These are phyloP conservation scores for Camptogramma bilineatum DNA, from an alignment of 2,888 invertebrate genomes.

Conservation along the genomic window DNA sequence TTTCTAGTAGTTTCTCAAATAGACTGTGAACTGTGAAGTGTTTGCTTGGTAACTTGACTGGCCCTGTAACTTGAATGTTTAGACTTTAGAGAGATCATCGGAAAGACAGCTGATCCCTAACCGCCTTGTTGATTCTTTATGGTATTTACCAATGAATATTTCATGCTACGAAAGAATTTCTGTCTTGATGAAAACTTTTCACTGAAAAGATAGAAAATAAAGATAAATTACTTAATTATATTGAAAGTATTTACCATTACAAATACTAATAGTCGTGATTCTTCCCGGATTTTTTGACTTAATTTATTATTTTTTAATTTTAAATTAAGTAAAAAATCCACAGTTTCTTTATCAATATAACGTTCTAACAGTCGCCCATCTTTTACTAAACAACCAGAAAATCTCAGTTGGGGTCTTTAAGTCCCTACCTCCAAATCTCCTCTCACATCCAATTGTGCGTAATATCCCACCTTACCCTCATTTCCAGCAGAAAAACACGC, in stretches of 20 bases:
- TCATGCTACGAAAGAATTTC: too few relatives aligned
- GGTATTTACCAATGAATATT: too few relatives aligned
- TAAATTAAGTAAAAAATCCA: background rate
- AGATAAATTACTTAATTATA: background rate
- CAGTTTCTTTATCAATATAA: background rate
- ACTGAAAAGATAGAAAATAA: too few relatives aligned
- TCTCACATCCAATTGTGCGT: conserved; percentile 35
- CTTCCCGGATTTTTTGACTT: too few relatives aligned
- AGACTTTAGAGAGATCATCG: too few relatives aligned
- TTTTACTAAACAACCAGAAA: conserved; percentile 20
- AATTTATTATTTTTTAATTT: too few relatives aligned
- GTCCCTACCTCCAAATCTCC: conserved; percentile 27
- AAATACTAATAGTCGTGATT: too few relatives aligned
- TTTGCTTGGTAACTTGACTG: too few relatives aligned
- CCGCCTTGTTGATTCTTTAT: too few relatives aligned
- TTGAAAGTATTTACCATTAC: background rate
- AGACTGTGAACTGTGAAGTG: too few relatives aligned
- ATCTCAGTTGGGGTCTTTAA: conserved; percentile 16
- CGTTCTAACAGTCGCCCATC: conserved; percentile 4
- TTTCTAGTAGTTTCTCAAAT: background rate
- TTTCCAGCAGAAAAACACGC: conserved; percentile 43
- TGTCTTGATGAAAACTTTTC: background rate
- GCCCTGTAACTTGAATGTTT: too few relatives aligned
- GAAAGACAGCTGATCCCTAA: too few relatives aligned
- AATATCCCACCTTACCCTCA: conserved; percentile 25